A percentile compares a stretch with the other conserved stretches of the same genome.
Evolutionary conservation across 2,888 invertebrate genomes (phyloP).

Genomic region (Cheilosia vernalis): DNA sequence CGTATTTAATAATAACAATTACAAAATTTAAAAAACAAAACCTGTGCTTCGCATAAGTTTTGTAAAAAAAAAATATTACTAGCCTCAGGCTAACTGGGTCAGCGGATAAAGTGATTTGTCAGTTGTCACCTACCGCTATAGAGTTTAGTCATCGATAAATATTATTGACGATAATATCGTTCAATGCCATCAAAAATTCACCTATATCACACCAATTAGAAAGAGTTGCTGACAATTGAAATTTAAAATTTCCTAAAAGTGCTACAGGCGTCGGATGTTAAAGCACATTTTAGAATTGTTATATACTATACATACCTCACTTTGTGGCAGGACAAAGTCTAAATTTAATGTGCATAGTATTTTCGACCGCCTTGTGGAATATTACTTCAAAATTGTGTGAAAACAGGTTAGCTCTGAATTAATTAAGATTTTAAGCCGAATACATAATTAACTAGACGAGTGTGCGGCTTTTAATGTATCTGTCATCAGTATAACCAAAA

Average conservation of each 20-base stretch:
- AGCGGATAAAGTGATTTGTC: slow-evolving; percentile 14
- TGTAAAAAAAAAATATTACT: not conserved
- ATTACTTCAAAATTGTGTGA: not conserved
- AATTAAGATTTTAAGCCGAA: slow-evolving; percentile 1
- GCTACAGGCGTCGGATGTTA: not conserved
- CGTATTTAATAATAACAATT: not conserved
- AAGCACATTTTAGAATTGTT: slow-evolving; percentile 5
- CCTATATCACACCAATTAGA: not conserved
- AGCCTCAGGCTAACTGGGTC: slow-evolving; percentile 38
- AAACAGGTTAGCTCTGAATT: slow-evolving; percentile 26
- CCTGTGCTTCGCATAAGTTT: not conserved
- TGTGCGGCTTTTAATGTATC: not conserved
- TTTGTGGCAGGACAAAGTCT: slow-evolving; percentile 9
- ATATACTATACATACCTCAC: not conserved
- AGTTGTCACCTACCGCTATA: slow-evolving; percentile 14
- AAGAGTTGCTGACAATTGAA: slow-evolving; percentile 21
- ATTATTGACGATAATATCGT: not conserved
- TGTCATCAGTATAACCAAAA: slow-evolving; percentile 23
- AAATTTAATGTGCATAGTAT: not conserved
- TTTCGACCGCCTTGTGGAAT: slow-evolving; percentile 9
- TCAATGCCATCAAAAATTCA: slow-evolving; percentile 6
- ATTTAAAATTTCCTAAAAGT: not conserved
- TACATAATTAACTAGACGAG: slow-evolving; percentile 11
- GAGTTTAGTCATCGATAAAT: not conserved
- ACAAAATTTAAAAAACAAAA: not conserved